Evolutionary conservation across 2,888 invertebrate genomes (phyloP).

Genomic region (Eupithecia centaureata): DNA sequence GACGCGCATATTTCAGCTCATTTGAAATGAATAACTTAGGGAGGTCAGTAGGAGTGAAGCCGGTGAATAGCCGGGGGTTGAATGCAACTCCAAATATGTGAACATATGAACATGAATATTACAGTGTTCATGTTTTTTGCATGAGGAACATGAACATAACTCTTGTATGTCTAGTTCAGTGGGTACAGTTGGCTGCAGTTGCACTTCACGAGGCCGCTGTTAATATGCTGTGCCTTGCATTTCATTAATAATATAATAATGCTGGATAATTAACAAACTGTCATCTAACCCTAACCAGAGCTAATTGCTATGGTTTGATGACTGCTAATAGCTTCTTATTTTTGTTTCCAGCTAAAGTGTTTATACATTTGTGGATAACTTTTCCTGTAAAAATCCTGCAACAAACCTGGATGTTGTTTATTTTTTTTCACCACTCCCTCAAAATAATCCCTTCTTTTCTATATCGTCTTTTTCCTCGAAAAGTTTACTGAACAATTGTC

Average conservation of each 20-base stretch:
- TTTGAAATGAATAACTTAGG: constrained; percentile 33
- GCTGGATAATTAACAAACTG: too few relatives aligned
- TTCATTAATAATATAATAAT: too few relatives aligned
- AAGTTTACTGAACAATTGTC: background rate
- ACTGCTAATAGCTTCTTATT: too few relatives aligned
- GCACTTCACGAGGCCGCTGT: background rate
- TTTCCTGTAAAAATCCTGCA: too few relatives aligned
- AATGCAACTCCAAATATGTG: constrained; percentile 21
- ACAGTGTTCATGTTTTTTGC: background rate
- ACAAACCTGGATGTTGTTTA: background rate
- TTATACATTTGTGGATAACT: too few relatives aligned
- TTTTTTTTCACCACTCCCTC: background rate
- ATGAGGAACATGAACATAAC: background rate
- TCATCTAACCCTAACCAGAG: too few relatives aligned
- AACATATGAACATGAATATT: constrained; percentile 12
- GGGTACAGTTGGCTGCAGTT: background rate
- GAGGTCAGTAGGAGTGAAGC: constrained; percentile 16
- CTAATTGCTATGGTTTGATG: too few relatives aligned
- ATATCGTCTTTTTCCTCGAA: background rate
- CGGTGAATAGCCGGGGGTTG: background rate
- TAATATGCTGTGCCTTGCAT: background rate
- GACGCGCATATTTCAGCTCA: constrained; percentile 27
- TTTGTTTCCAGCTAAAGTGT: too few relatives aligned
- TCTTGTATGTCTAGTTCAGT: background rate
- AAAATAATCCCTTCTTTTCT: background rate